Evolutionary conservation across 2,113 vertebrate species (phyloP).

Genomic region (Peucedramus taeniatus): DNA sequence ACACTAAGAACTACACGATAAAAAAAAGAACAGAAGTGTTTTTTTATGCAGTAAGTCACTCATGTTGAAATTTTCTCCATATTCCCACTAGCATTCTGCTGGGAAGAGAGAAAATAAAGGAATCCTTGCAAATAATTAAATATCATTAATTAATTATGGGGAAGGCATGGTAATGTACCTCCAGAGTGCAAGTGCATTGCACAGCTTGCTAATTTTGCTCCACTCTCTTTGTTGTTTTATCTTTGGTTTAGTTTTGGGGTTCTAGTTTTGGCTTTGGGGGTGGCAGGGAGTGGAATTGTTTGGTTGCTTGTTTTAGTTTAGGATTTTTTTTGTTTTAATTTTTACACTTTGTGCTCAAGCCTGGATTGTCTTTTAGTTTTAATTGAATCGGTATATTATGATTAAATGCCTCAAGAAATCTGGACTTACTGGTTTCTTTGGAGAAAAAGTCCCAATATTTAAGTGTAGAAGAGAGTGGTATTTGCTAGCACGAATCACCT

Average conservation of each 20-base stretch:
- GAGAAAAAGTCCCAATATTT: background rate
- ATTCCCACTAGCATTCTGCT: background rate
- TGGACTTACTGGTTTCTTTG: background rate
- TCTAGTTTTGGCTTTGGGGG: background rate
- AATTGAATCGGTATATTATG: background rate
- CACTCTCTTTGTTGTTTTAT: background rate
- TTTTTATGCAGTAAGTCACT: background rate
- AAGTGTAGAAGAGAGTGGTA: background rate
- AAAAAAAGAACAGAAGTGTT: background rate
- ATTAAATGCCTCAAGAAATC: background rate
- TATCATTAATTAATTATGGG: slow-evolving; percentile 36
- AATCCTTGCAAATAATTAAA: slow-evolving; percentile 55
- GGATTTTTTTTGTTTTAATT: background rate
- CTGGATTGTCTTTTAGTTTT: background rate
- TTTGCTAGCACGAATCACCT: background rate
- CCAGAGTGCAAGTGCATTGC: background rate
- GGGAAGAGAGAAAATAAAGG: slow-evolving; percentile 2
- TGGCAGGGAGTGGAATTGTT: background rate
- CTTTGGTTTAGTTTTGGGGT: background rate
- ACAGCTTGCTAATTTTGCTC: background rate
- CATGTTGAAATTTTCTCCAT: background rate
- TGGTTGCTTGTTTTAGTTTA: background rate
- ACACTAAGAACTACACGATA: background rate
- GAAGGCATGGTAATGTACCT: background rate
- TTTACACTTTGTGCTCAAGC: background rate